Evolutionary conservation across 2,888 invertebrate species (phyloP), one percentile per base, ranked within the genome.

Genomic region (Epirrhoe alternata): DNA sequence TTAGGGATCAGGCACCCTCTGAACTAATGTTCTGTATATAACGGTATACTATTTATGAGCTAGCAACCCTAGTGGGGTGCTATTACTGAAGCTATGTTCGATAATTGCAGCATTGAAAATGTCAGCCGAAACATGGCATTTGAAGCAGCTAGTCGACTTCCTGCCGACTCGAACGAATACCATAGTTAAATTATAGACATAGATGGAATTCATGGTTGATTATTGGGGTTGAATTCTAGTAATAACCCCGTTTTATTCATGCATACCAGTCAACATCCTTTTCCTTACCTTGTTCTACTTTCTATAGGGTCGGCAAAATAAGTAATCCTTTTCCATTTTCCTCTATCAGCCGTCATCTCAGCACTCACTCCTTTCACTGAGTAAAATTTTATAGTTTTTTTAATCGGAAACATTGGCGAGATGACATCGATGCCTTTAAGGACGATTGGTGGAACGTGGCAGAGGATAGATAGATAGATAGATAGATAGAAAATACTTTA

Each of bases 61-160:
- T 73, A 66, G 66, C 74, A 77, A 65, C 78, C 77, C 78, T 47
- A 64, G 58, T 72, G 68, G 73, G 74, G 77, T 68, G 68, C 77
- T 82, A 84, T 83, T 81, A 79, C 72, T 64, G 61, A 76, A 78
- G 75, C 71, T 65, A 73, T 64, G 53, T 66, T 74, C 75, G 72
- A 75, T 78, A 81, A 81, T 80, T 74, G 71, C 71, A 77, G 42
- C 55, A 65, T 70, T 75, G 74, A 59, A 59, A 59, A 59, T 51
- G 42, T 59, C 42, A 30, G 30, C 7, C 30, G 35, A 6, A 59
- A 51, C 31, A 49, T 50, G 58, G 38, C 38, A 42, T 14, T 42
- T 45, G 7, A 10, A 35, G 35, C 45, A 45, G 45, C 35, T 8
- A 35, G 35, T 35, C 24, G 38, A 10, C 4, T 12, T 42, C 12